Conservation (phyloP, 2,888 invertebrate genomes). For the Druceiella hillmani region DNA sequence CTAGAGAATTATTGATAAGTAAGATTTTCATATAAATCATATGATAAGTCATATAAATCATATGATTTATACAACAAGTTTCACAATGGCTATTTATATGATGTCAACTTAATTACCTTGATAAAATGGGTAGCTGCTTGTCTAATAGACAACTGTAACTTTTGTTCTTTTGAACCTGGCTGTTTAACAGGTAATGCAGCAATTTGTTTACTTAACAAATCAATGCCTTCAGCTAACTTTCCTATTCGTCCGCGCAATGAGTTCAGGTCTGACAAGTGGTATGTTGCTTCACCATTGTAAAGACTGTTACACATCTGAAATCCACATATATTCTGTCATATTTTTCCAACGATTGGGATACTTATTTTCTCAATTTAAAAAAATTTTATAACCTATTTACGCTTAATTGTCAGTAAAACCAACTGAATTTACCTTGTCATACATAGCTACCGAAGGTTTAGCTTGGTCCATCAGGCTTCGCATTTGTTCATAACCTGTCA, state of each 20-base stretch:
- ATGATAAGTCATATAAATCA: too few relatives aligned
- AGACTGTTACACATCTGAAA: constrained; percentile 59
- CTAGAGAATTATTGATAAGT: too few relatives aligned
- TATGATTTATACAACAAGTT: too few relatives aligned
- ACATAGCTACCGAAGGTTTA: constrained; percentile 59
- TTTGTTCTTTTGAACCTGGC: constrained; percentile 57
- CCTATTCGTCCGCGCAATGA: constrained; percentile 77
- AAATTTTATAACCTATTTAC: too few relatives aligned
- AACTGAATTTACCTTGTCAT: constrained; percentile 54
- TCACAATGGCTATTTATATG: too few relatives aligned
- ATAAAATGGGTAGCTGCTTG: constrained; percentile 75
- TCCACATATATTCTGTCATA: too few relatives aligned
- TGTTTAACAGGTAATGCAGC: constrained; percentile 54
- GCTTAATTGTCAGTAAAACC: too few relatives aligned
- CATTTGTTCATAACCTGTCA: constrained; percentile 80
- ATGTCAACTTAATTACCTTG: constrained; percentile 41
- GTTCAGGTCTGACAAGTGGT: constrained; percentile 79
- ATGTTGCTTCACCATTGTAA: constrained; percentile 85
- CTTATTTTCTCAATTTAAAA: too few relatives aligned
- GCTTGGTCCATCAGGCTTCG: constrained; percentile 71
- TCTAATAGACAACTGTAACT: constrained; percentile 68
- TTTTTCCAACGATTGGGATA: too few relatives aligned
- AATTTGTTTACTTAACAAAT: constrained; percentile 76
- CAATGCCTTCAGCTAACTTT: constrained; percentile 83
- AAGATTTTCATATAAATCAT: too few relatives aligned